Evolutionary conservation across 2,797 vertebrate genomes (phyloP), one percentile per base, ranked within the genome.

Genomic region (Sebastes miniatus): DNA sequence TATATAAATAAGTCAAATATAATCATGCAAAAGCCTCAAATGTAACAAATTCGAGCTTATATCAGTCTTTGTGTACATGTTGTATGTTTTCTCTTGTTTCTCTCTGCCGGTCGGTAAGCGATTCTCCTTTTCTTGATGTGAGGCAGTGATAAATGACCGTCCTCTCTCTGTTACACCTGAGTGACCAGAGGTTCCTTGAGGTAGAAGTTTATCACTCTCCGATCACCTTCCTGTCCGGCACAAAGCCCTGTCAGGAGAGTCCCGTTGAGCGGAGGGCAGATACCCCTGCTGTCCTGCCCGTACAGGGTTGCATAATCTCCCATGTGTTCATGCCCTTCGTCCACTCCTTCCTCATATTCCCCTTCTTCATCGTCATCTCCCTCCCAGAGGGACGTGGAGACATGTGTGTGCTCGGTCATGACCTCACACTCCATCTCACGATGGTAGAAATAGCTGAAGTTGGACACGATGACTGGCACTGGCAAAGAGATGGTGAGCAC

Each of bases 381-480:
- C 2, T 95, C 94, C 92, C 97, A 97, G 14, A 97, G 92, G 0
- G 94, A 95, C 0, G 95, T 96, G 85, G 92, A 79, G 78, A 97
- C 91, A 0, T 98, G 98, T 6, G 88, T 90, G 87, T 94, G 97
- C 80, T 96, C 93, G 0, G 94, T 94, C 0, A 85, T 95, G 62
- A 96, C 96, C 87, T 95, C 96, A 0, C 96, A 95, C 81, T 98
- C 96, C 39, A 92, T 97, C 88, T 95, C 97, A 3, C 97, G 91
- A 87, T 98, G 97, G 88, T 99, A 98, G 94, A 99, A 99, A 85
- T 98, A 99, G 91, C 97, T 98, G 92, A 99, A 99, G 90, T 99
- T 99, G 85, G 97, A 99, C 84, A 99, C 98, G 1, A 99, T 99
- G 88, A 98, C 98, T 0, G 98, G 98, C 25, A 99, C 98, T 0